Evolutionary conservation across 2,113 vertebrate genomes (phyloP), one percentile per base, ranked within the genome.

Genomic region (Petaurus breviceps): DNA sequence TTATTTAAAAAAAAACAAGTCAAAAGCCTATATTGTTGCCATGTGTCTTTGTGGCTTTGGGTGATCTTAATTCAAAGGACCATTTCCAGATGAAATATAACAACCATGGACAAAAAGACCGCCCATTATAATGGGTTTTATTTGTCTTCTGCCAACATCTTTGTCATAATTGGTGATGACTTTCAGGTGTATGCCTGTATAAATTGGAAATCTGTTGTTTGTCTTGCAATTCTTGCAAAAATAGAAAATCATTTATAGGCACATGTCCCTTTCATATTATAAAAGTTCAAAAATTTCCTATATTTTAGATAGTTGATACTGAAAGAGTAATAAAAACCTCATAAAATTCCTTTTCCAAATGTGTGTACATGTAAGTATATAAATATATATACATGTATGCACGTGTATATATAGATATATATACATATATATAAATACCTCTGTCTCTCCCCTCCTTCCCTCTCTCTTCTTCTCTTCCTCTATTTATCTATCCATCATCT

Each of bases 141-240:
- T 90, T 96, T 92, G 55, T 96, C 91, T 53, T 97, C 31, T 96
- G 51, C 14, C 68, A 93, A 94, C 96, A 50, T 16, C 50, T 97
- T 97, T 96, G 43, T 96, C 50, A 97, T 91, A 96, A 95, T 94
- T 97, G 91, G 28, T 97, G 37, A 77, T 95, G 95, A n/a, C 47
- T 97, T 98, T 98, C 92, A 97, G 91, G 31, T 95, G 37, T 95
- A 16, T 94, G 77, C 93, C 8, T 89, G 14, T 95, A 91, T 95
- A 54, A 22, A 0, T 96, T 98, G 46, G 51, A 96, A 94, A 97
- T 93, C 52, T 97, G 92, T 97, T 97, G 31, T 94, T 91, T 93
- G 89, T n/a, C 6, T 14, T 43, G 3, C 25, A 96, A 92, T 93
- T 92, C 49, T 49, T 91, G 24, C 90, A 94, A 96, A 96, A 68